Base-by-base conservation (phyloP, 1,140 invertebrate species). In the Drosophila pruinosa region DNA sequence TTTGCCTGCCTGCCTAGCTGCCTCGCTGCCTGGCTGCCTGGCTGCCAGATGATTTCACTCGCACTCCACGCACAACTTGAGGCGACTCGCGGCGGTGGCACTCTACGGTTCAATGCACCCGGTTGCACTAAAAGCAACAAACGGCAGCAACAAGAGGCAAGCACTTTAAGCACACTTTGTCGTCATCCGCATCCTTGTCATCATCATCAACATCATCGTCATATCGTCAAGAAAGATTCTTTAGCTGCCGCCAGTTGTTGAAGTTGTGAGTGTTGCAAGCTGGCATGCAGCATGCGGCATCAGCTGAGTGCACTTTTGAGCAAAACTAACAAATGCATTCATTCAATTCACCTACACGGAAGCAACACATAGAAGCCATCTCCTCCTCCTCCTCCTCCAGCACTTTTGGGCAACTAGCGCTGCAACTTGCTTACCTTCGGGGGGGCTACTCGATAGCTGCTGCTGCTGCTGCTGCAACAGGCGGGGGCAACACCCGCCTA, bases 371-470 rank as follows among this genome's bases (percentile, higher is more conserved):
- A n/a, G 7, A 12, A 45, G 8, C 24, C 38, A 0, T 12, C 22
- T 8, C 1, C 15, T 12, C 43, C 21, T 31, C 14, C 17, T 2
- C 21, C n/a, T 14, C n/a, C 15, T 38, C 22, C 24, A 15, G 8
- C 57, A 26, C 57, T 47, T 69, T 69, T 69, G 65, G 65, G 48
- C 65, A 69, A 69, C 38, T 53, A 34, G 58, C 52, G 58, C 65
- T 69, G 56, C 53, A 75, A 78, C 75, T 74, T 61, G 79, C 45
- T 82, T 59, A 78, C 79, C 79, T 82, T 75, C 78, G 54, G 73
- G 21, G 19, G 28, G 64, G n/a, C n/a, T n/a, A n/a, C n/a, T n/a
- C n/a, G n/a, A n/a, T n/a, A n/a, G 54, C 48, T 26, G 52, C 22
- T 50, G 34, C 10, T 4, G 4, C 28, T 4, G 15, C 24, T 19